Base-by-base conservation (phyloP, 2,888 invertebrate genomes). In the Mayetiola destructor region DNA sequence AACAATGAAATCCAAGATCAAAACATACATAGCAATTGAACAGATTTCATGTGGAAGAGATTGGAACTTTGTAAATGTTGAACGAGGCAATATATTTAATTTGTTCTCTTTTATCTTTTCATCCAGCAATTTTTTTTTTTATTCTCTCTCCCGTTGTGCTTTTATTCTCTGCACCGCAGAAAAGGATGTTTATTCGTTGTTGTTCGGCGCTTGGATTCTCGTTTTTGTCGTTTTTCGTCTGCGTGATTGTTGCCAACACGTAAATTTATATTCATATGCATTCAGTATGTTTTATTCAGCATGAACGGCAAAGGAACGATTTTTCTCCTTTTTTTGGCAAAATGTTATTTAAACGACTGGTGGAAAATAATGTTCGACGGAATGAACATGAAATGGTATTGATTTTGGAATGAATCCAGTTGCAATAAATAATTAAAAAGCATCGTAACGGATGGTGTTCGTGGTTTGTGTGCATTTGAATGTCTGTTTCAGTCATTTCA, bases 231-330 rank as follows among this genome's bases (percentile, higher is more conserved):
- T n/a, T n/a, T n/a, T n/a, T n/a, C n/a, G n/a, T n/a, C n/a, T n/a
- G n/a, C n/a, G n/a, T n/a, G 23, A 42, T 42, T 48, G 48, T 48
- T 48, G 48, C 48, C 48, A 48, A 48, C 48, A 48, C 48, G 48
- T 27, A 48, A 48, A 48, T 48, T 48, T 42, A 42, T 42, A 42
- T 42, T 42, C 27, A 48, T 48, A 27, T 48, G 27, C 48, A 27
- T 48, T 48, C 27, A n/a, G n/a, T 48, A n/a, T 48, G 48, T 48
- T 27, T 27, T 27, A 48, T 48, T n/a, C n/a, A n/a, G n/a, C n/a
- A n/a, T n/a, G n/a, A n/a, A n/a, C n/a, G n/a, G n/a, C n/a, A n/a
- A n/a, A n/a, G n/a, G n/a, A n/a, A n/a, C n/a, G n/a, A n/a, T n/a
- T n/a, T n/a, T n/a, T n/a, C n/a, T n/a, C n/a, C n/a, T n/a, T n/a